phyloP scores from a whole-genome alignment of 2,888 invertebrate species.

The Phragmatobia fuliginosa region DNA sequence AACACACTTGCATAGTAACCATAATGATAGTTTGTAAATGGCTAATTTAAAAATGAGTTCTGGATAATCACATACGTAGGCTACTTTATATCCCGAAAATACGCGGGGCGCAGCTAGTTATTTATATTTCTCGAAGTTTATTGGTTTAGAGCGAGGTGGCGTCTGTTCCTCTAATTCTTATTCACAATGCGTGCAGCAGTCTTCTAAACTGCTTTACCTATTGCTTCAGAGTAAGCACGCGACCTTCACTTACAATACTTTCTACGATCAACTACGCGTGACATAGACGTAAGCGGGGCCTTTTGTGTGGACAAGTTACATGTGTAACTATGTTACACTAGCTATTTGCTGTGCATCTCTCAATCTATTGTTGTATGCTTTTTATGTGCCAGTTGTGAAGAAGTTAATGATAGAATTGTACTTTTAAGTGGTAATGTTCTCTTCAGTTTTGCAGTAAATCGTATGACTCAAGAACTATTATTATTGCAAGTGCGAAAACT shows the following conservation, averaged over 20 bases:
- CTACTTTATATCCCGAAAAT: too few species aligned
- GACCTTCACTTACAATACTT: constrained; percentile 56
- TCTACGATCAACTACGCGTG: constrained; percentile 54
- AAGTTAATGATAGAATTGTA: neutral
- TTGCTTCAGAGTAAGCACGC: constrained; percentile 35
- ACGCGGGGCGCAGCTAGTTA: too few species aligned
- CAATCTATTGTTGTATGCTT: neutral
- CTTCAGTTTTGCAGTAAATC: neutral
- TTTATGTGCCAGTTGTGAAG: neutral
- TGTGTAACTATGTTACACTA: neutral
- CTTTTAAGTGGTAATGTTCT: neutral
- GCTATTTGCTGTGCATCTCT: neutral
- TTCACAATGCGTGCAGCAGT: constrained; percentile 1
- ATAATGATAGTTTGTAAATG: too few species aligned
- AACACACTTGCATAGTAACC: too few species aligned
- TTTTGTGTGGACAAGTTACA: constrained; percentile 4
- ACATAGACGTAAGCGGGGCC: constrained; percentile 17
- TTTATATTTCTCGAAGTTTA: neutral
- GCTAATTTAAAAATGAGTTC: too few species aligned
- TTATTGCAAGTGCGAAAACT: too few species aligned
- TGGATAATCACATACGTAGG: too few species aligned
- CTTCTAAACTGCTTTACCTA: constrained; percentile 4
- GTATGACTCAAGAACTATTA: neutral
- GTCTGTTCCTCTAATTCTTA: neutral
- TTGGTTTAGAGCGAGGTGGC: neutral